Percentiles rank a stretch among this genome's conserved stretches.
phyloP scores from a whole-genome alignment of 37 sponge, comb jelly and placozoan species.

The Diacarnus erythraeanus region DNA sequence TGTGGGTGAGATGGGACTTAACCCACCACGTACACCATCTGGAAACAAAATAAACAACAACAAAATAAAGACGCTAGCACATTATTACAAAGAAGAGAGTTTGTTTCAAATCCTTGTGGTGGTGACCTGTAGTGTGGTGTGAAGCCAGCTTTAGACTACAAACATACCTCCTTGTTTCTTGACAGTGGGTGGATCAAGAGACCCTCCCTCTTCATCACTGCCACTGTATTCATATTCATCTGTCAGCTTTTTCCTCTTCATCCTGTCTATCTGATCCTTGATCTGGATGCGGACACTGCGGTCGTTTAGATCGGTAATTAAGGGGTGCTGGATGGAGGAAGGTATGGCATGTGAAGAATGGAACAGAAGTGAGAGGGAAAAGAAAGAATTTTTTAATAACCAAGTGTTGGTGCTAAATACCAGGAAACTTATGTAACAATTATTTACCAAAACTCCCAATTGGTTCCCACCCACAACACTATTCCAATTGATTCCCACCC shows the following conservation, averaged over 20 bases:
- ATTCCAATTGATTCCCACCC: too few relatives aligned
- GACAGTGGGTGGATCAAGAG: slow-evolving; percentile 61
- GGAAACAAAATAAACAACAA: not conserved
- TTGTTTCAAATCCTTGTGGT: too few relatives aligned
- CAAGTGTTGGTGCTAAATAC: too few relatives aligned
- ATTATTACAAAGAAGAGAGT: not conserved
- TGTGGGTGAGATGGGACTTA: slow-evolving; percentile 30
- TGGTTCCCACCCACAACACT: too few relatives aligned
- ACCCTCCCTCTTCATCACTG: slow-evolving; percentile 71
- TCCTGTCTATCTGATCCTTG: slow-evolving; percentile 85
- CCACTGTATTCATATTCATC: slow-evolving; percentile 63
- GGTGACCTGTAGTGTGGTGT: not conserved
- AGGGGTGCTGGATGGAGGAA: slow-evolving; percentile 46
- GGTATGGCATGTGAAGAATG: not conserved
- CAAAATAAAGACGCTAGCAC: not conserved
- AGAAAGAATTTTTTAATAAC: not conserved
- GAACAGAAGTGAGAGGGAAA: slow-evolving; percentile 17
- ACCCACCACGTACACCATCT: not conserved
- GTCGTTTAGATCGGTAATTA: slow-evolving; percentile 70
- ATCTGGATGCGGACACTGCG: slow-evolving; percentile 69
- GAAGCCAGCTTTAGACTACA: not conserved
- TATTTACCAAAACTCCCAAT: too few relatives aligned
- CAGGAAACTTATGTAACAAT: too few relatives aligned
- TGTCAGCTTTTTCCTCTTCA: slow-evolving; percentile 72
- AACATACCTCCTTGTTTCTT: slow-evolving; percentile 46